Percentiles rank a stretch among this genome's conserved stretches.
phyloP scores from a whole-genome alignment of 2,113 vertebrate genomes.

The Hippolais icterina region DNA sequence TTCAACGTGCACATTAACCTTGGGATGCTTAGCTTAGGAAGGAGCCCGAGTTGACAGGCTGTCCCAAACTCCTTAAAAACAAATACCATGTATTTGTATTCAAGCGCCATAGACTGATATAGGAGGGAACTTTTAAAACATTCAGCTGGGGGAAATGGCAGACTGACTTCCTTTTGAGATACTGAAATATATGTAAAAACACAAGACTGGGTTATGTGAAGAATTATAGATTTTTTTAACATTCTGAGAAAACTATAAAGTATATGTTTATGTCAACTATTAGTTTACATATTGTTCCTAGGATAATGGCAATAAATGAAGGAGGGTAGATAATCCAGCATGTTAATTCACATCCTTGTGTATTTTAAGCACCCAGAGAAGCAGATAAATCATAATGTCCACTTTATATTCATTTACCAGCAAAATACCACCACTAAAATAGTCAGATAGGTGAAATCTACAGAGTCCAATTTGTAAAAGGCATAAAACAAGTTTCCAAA shows the following conservation, averaged over 20 bases:
- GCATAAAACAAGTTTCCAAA: neutral
- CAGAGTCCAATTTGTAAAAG: neutral
- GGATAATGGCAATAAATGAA: neutral
- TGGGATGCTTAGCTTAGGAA: neutral
- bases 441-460: neutral
- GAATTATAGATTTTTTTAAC: neutral
- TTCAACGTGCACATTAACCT: neutral
- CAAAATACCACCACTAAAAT: neutral
- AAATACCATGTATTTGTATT: neutral
- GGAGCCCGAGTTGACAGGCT: neutral
- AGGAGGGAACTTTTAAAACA: neutral
- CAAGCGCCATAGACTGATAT: fast-evolving
- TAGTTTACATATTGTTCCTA: neutral
- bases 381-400: neutral
- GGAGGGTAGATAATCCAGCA: neutral
- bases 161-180: neutral
- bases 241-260: neutral
- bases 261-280: neutral
- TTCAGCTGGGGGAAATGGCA: neutral
- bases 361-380: neutral
- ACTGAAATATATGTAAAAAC: neutral
- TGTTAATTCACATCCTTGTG: neutral
- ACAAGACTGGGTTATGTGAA: neutral
- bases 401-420: neutral
- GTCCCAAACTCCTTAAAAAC: neutral